These are phyloP conservation scores for Drosophila mimetica DNA, from an alignment of 2,888 invertebrate species.

Conservation along the genomic window DNA sequence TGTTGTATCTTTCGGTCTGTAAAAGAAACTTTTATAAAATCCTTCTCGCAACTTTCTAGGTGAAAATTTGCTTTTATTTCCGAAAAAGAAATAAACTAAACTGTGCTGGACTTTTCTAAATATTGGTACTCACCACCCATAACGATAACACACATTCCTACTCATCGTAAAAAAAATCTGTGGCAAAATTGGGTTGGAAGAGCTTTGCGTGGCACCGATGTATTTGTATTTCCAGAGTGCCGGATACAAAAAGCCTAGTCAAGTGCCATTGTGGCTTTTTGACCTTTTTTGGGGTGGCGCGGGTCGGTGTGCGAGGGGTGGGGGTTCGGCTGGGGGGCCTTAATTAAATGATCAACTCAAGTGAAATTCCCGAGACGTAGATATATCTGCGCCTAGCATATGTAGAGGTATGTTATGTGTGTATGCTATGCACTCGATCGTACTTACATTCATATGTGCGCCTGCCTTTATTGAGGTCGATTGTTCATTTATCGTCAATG, in stretches of 20 bases:
- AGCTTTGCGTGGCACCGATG: constrained; percentile 3
- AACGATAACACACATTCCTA: neutral
- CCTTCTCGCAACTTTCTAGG: too few species aligned
- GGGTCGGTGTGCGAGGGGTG: too few species aligned
- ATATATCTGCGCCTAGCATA: constrained; percentile 25
- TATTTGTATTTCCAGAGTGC: neutral
- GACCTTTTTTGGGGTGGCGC: neutral
- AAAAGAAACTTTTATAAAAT: too few species aligned
- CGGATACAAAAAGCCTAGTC: constrained; percentile 21
- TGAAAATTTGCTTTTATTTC: too few species aligned
- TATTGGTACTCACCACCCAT: neutral
- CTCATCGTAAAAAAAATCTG: neutral
- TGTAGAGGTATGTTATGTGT: too few species aligned
- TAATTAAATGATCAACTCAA: constrained; percentile 28
- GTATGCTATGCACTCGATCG: constrained; percentile 9
- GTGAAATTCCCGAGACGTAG: constrained; percentile 28
- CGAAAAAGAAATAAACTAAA: too few species aligned
- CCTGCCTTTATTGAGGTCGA: constrained; percentile 71
- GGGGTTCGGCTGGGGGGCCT: constrained; percentile 13
- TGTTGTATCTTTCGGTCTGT: too few species aligned
- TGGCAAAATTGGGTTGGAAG: neutral
- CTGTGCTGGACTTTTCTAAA: neutral
- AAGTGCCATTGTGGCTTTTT: constrained; percentile 1
- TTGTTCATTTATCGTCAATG: constrained; percentile 76
- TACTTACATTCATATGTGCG: constrained; percentile 10